Percentiles rank a stretch among this genome's conserved stretches.
phyloP scores from a whole-genome alignment of 1,140 invertebrate genomes.

The Eurosta solidaginis region DNA sequence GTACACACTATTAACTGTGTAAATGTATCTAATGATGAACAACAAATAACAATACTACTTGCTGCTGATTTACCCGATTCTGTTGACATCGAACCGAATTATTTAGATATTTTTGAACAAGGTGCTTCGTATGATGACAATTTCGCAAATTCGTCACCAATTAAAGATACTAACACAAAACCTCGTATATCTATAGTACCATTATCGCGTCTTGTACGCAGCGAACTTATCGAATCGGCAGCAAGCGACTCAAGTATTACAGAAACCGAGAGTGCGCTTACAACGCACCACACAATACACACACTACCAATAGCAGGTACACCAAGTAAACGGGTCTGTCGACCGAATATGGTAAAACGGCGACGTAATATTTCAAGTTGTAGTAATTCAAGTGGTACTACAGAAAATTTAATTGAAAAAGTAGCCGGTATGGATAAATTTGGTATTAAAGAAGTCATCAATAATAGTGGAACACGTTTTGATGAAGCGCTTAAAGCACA shows the following conservation, averaged over 20 bases:
- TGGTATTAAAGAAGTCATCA: slow-evolving; percentile 51
- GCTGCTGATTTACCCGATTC: not conserved
- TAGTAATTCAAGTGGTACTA: slow-evolving; percentile 28
- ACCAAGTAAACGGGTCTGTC: not conserved
- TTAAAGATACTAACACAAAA: not conserved
- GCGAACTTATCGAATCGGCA: slow-evolving; percentile 40
- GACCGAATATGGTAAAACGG: slow-evolving; percentile 31
- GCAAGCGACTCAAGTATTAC: slow-evolving; percentile 30
- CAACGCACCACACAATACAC: too few species aligned
- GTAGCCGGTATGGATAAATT: slow-evolving; percentile 51
- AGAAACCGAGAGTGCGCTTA: not conserved
- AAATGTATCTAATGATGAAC: not conserved
- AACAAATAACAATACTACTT: not conserved
- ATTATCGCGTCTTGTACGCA: slow-evolving; percentile 41
- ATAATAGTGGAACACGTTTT: slow-evolving; percentile 50
- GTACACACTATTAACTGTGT: not conserved
- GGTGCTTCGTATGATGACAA: not conserved
- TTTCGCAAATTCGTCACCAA: not conserved
- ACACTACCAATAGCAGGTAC: not conserved
- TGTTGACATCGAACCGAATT: not conserved
- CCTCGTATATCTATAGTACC: slow-evolving; percentile 48
- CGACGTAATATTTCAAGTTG: slow-evolving; percentile 33
- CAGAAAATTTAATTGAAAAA: slow-evolving; percentile 39
- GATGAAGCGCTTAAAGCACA: slow-evolving; percentile 50
- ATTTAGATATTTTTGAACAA: not conserved